Conservation (phyloP, 2,797 vertebrate species). For the Sebastes baramenuke region DNA sequence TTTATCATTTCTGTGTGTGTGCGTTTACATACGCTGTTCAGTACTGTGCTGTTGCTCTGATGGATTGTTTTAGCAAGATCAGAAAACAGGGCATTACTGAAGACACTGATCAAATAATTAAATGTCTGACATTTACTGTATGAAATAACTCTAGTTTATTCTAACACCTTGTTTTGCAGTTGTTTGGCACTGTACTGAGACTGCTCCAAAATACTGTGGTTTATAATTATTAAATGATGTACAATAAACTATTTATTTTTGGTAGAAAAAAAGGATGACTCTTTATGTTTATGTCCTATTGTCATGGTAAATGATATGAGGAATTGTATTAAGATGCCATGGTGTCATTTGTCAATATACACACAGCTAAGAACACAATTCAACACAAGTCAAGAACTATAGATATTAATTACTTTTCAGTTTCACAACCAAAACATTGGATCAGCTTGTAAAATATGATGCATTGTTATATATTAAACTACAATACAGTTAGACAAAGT, state of each 20-base stretch:
- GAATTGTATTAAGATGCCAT: neutral
- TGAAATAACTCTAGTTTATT: neutral
- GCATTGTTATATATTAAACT: neutral
- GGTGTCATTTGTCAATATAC: neutral
- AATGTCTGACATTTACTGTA: neutral
- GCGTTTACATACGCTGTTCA: neutral
- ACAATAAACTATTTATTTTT: neutral
- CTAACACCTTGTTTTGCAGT: neutral
- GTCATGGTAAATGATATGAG: neutral
- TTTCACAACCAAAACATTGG: neutral
- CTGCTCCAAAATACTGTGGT: neutral
- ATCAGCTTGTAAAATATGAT: neutral
- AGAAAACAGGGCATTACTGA: neutral
- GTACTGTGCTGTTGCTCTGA: neutral
- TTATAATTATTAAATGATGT: neutral
- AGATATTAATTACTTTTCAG: neutral
- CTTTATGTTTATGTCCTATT: neutral
- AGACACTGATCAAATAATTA: neutral
- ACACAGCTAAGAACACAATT: neutral
- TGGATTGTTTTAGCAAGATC: neutral
- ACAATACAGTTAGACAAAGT: neutral
- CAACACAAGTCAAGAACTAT: neutral
- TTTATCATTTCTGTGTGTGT: neutral
- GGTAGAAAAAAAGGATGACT: neutral
- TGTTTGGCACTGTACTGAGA: neutral